Percentiles rank a stretch among this genome's conserved stretches.
These are phyloP conservation scores for Anguilla japonica DNA, from an alignment of 2,113 vertebrate species.

Conservation along the genomic window DNA sequence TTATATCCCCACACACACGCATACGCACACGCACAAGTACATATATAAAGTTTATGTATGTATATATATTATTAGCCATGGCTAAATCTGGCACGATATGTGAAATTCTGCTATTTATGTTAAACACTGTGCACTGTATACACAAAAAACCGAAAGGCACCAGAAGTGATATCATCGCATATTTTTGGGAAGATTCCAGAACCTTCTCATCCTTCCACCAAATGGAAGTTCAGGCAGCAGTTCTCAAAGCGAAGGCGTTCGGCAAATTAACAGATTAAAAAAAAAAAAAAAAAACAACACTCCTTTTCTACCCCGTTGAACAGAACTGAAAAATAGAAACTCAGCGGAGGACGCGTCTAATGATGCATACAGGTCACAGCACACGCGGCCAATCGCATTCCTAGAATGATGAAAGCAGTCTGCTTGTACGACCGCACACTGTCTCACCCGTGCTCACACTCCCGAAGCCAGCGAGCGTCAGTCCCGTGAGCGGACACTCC, in stretches of 20 bases:
- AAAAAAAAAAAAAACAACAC: neutral
- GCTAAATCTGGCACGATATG: too few species aligned
- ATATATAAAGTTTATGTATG: too few species aligned
- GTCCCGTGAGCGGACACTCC: neutral
- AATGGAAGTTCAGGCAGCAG: neutral
- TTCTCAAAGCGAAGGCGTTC: neutral
- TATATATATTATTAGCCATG: too few species aligned
- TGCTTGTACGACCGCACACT: neutral
- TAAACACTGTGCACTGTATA: too few species aligned
- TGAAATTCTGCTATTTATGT: too few species aligned
- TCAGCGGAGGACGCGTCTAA: neutral
- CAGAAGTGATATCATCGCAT: too few species aligned
- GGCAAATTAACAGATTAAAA: neutral
- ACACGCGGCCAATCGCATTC: neutral
- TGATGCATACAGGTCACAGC: neutral
- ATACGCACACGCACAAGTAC: too few species aligned
- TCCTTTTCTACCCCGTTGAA: neutral
- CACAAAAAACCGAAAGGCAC: too few species aligned
- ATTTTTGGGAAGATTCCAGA: too few species aligned
- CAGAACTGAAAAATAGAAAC: neutral
- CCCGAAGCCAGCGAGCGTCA: neutral
- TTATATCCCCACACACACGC: too few species aligned
- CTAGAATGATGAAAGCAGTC: neutral
- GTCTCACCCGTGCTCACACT: neutral
- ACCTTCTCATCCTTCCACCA: neutral